phyloP scores from a whole-genome alignment of 2,113 vertebrate species.

The Pachyramphus minor region DNA sequence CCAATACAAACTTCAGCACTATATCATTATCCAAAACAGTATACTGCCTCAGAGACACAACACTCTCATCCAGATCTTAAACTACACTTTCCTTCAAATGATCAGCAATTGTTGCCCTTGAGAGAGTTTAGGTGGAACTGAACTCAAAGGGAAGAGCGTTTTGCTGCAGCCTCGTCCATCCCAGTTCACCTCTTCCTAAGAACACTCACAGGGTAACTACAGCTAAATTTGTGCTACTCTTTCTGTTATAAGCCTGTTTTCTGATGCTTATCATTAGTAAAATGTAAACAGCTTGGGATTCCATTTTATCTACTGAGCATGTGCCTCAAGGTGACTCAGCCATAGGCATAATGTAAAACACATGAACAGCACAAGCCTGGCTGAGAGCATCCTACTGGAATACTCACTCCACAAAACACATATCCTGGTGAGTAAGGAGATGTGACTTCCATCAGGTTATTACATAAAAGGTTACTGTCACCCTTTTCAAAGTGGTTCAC shows the following conservation, averaged over 20 bases:
- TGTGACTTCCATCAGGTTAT: neutral
- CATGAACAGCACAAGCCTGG: neutral
- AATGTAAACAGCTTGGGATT: neutral
- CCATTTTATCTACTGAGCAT: neutral
- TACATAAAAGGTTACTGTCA: neutral
- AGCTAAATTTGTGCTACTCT: neutral
- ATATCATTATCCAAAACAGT: neutral
- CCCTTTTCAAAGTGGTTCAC: neutral
- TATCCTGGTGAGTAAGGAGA: rapidly evolving
- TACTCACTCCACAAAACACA: neutral
- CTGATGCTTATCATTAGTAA: neutral
- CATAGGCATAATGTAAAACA: rapidly evolving
- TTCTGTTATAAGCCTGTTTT: neutral
- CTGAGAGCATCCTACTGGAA: neutral
- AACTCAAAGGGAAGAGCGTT: neutral
- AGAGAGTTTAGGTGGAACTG: neutral
- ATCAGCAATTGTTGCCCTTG: neutral
- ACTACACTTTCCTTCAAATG: neutral
- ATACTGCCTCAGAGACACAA: neutral
- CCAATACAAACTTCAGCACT: neutral
- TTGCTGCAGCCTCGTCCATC: neutral
- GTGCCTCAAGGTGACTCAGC: neutral
- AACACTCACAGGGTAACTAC: neutral
- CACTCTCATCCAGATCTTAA: neutral
- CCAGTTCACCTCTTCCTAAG: neutral